A percentile compares a stretch with the other conserved stretches of the same genome.
Evolutionary conservation across 1,140 invertebrate species (phyloP).

Genomic region (Drosophila pandora): DNA sequence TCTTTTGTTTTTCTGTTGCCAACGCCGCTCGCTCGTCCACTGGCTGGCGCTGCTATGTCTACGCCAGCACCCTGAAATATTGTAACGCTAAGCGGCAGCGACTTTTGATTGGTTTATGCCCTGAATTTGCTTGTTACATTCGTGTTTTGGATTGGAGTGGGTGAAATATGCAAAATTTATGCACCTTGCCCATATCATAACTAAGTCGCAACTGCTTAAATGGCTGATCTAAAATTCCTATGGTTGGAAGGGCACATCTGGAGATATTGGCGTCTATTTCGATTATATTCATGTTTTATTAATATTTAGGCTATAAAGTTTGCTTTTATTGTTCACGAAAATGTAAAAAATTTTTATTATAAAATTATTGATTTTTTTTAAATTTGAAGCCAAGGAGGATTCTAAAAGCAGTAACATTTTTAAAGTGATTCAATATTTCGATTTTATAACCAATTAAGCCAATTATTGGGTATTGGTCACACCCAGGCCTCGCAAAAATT

Average conservation of each 20-base stretch:
- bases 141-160: neutral
- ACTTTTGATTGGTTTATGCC: conserved; percentile 35
- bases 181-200: neutral
- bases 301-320: neutral
- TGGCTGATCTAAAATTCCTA: conserved; percentile 3
- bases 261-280: neutral
- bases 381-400: neutral
- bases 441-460: conserved; percentile 63
- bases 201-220: conserved; percentile 5
- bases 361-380: neutral
- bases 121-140: conserved; percentile 30
- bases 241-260: conserved; percentile 3
- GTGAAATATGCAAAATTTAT: conserved; percentile 1
- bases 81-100: conserved; percentile 12
- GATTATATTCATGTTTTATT: neutral
- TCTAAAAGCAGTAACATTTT: neutral
- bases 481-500: conserved; percentile 57
- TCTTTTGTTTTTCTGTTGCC: conserved; percentile 75
- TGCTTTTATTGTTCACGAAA: neutral
- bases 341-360: too few relatives aligned
- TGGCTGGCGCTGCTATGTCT: conserved; percentile 70
- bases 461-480: conserved; percentile 69
- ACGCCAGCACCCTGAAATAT: conserved; percentile 25
- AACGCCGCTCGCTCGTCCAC: conserved; percentile 41
- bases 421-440: neutral